Conservation (phyloP, 1,140 invertebrate genomes). For the Drosophila obscura region DNA sequence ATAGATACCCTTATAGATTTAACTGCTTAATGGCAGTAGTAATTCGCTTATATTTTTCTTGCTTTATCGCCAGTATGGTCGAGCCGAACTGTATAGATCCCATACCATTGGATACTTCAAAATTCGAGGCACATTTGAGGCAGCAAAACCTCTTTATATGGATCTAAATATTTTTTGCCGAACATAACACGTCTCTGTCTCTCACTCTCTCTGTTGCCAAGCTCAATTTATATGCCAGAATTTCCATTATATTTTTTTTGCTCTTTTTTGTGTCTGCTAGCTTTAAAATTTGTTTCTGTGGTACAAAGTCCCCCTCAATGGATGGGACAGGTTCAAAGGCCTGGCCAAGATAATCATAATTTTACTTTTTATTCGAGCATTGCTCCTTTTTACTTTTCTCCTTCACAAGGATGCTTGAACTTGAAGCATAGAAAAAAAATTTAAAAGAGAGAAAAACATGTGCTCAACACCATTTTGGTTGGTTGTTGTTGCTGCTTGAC, state of each 20-base stretch:
- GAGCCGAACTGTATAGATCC: too few relatives aligned
- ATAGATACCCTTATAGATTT: too few relatives aligned
- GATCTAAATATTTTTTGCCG: too few relatives aligned
- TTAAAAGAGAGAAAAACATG: slow-evolving; percentile 39
- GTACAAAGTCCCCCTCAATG: slow-evolving; percentile 3
- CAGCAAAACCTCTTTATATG: too few relatives aligned
- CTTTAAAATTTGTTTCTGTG: slow-evolving; percentile 19
- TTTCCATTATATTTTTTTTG: slow-evolving; percentile 17
- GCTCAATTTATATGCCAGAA: slow-evolving; percentile 26
- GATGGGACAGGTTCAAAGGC: slow-evolving; percentile 31
- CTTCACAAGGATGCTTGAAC: slow-evolving; percentile 22
- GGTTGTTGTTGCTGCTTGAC: slow-evolving; percentile 18
- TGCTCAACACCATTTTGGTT: slow-evolving; percentile 47
- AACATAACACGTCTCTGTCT: too few relatives aligned
- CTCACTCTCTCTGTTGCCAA: too few relatives aligned
- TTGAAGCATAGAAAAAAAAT: background rate
- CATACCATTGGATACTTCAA: too few relatives aligned
- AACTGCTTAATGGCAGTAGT: too few relatives aligned
- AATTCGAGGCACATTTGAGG: too few relatives aligned
- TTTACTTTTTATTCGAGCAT: slow-evolving; percentile 37
- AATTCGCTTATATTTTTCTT: too few relatives aligned
- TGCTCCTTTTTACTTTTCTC: slow-evolving; percentile 12
- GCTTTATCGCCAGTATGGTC: too few relatives aligned
- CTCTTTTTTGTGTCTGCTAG: slow-evolving; percentile 1
- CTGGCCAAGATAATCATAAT: slow-evolving; percentile 50